phyloP scores from a whole-genome alignment of 2,888 invertebrate genomes.

The Pseudococcus jackbeardsleyi region DNA sequence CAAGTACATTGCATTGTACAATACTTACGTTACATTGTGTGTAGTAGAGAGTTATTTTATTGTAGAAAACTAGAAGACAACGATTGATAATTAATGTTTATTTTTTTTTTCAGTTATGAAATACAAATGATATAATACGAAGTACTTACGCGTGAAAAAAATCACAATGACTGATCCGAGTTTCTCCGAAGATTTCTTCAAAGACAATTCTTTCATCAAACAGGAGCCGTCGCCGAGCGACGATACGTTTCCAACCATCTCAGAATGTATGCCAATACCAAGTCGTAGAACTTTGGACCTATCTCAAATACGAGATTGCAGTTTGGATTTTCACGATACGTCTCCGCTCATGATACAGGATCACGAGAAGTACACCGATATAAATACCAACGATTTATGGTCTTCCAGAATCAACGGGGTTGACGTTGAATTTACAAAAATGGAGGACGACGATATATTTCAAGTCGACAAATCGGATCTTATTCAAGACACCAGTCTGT shows the following conservation, averaged over 20 bases:
- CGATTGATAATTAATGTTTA: not conserved
- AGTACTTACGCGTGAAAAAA: not conserved
- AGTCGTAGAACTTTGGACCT: conserved; percentile 55
- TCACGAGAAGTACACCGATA: conserved; percentile 62
- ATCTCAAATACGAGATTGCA: conserved; percentile 47
- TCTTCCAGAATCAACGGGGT: conserved; percentile 57
- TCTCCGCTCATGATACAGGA: conserved; percentile 62
- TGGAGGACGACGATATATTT: conserved; percentile 63
- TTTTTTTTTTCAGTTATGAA: conserved; percentile 57
- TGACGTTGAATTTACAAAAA: conserved; percentile 58
- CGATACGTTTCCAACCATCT: conserved; percentile 46
- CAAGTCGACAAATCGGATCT: conserved; percentile 89
- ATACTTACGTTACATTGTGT: not conserved
- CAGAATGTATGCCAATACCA: conserved; percentile 62
- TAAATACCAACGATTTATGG: conserved; percentile 62
- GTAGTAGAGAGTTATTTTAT: not conserved
- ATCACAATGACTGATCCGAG: conserved; percentile 59
- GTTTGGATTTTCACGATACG: conserved; percentile 51
- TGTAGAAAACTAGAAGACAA: not conserved
- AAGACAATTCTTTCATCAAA: conserved; percentile 59
- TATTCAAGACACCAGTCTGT: conserved; percentile 79
- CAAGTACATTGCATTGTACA: conserved; percentile 19
- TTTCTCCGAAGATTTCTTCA: conserved; percentile 61
- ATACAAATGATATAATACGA: conserved; percentile 23
- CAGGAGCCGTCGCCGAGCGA: conserved; percentile 48